Conservation (phyloP, 2,888 invertebrate genomes). For the Pycnomerus fuliginosus region DNA sequence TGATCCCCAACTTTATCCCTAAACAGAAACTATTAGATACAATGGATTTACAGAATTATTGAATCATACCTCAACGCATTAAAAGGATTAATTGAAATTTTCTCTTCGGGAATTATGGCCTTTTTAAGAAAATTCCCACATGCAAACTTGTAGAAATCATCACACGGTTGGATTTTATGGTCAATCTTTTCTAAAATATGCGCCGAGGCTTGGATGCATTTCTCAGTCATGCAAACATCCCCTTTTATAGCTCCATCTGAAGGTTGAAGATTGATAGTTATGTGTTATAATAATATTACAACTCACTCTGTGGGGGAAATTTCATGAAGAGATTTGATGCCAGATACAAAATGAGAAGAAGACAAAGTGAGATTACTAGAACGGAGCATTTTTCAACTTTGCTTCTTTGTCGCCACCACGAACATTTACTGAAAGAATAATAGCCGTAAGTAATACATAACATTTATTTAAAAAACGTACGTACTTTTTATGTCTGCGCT, state of each 20-base stretch:
- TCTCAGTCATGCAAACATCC: conserved; percentile 15
- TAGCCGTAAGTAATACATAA: not conserved
- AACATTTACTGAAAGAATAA: conserved; percentile 4
- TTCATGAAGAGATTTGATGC: conserved; percentile 10
- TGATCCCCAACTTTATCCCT: conserved; percentile 6
- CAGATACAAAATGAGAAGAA: conserved; percentile 5
- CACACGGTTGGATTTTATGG: conserved; percentile 61
- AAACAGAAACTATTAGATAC: too few species aligned
- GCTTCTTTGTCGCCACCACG: conserved; percentile 10
- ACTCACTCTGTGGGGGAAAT: conserved; percentile 7
- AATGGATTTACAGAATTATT: too few species aligned
- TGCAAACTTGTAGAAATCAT: conserved; percentile 73
- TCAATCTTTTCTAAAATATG: conserved; percentile 19
- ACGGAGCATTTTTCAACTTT: conserved; percentile 11
- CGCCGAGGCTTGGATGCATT: conserved; percentile 14
- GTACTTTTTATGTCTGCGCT: too few species aligned
- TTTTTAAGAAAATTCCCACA: conserved; percentile 56
- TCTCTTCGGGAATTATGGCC: conserved; percentile 10
- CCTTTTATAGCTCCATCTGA: conserved; percentile 2
- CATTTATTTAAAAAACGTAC: too few species aligned
- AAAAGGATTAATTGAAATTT: conserved; percentile 44
- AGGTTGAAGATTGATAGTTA: not conserved
- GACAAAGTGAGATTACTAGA: conserved; percentile 1
- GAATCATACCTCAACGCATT: too few species aligned
- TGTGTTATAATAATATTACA: not conserved